Percentiles rank a stretch among this genome's conserved stretches.
Conservation (phyloP, 64 coral and sea anemone species). For the Orbicella faveolata region DNA sequence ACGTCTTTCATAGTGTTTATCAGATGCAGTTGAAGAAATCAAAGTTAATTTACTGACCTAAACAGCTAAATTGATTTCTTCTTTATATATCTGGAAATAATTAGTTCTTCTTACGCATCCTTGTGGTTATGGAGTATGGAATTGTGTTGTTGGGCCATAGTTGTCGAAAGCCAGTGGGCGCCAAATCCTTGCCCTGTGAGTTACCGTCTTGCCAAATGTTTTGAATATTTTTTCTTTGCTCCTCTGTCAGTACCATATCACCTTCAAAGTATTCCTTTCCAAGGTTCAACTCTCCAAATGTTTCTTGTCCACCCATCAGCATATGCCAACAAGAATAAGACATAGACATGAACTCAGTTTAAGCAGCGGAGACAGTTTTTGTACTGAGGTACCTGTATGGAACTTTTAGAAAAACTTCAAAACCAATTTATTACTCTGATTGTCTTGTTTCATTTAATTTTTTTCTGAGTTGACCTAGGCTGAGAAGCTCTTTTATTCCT, state of each 20-base stretch:
- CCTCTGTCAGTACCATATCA: neutral
- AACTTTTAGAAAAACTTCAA: no score
- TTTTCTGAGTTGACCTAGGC: no score
- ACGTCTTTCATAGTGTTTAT: no score
- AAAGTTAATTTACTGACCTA: neutral
- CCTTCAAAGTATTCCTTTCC: constrained; percentile 36
- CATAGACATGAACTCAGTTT: neutral
- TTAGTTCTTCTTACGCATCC: constrained; percentile 51
- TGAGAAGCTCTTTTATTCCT: no score
- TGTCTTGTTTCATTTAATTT: no score
- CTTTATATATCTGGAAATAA: neutral
- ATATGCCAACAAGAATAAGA: neutral
- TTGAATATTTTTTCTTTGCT: neutral
- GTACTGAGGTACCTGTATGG: no score
- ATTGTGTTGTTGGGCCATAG: constrained; percentile 55
- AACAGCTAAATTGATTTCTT: neutral
- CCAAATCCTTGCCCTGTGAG: constrained; percentile 22
- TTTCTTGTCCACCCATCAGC: neutral
- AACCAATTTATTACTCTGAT: no score
- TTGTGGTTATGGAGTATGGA: constrained; percentile 40
- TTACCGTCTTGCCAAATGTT: neutral
- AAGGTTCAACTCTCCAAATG: constrained; percentile 29
- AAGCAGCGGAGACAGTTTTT: neutral
- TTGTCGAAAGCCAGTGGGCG: constrained; percentile 31
- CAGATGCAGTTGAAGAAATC: neutral